Evolutionary conservation across 1,140 invertebrate species (phyloP).

Genomic region (Trichonephila clavata): DNA sequence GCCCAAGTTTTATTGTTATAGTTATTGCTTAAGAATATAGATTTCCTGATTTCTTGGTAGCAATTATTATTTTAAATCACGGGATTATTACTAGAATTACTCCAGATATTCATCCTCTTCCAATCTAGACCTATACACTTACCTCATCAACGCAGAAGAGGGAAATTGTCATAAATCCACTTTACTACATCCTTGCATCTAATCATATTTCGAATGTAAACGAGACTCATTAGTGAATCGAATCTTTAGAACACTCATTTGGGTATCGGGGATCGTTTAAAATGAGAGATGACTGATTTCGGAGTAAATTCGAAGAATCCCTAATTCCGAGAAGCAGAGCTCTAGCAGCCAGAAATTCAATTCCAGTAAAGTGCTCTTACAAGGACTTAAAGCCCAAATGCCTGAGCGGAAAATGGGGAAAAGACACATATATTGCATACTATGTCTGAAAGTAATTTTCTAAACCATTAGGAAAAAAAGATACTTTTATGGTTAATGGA

Average conservation of each 20-base stretch:
- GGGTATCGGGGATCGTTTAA: constrained; percentile 32
- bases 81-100: background rate
- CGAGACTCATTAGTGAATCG: constrained; percentile 43
- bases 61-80: background rate
- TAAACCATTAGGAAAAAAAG: constrained; percentile 5
- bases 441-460: background rate
- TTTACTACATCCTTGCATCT: constrained; percentile 40
- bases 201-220: constrained; percentile 65
- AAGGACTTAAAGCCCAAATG: background rate
- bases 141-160: background rate
- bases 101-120: background rate
- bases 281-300: constrained; percentile 38
- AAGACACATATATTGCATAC: background rate
- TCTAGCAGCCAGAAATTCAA: constrained; percentile 1
- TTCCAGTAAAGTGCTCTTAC: constrained; percentile 19
- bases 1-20: too few species aligned
- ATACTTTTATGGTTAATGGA: background rate
- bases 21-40: too few species aligned
- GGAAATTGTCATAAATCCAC: constrained; percentile 52
- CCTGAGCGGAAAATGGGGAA: background rate
- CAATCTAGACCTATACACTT: background rate
- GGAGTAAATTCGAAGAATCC: constrained; percentile 25
- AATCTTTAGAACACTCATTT: background rate
- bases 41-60: too few species aligned
- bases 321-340: background rate